A percentile compares a stretch with the other conserved stretches of the same genome.
Evolutionary conservation across 2,797 vertebrate species (phyloP).

Genomic region (Myotis vivesi): DNA sequence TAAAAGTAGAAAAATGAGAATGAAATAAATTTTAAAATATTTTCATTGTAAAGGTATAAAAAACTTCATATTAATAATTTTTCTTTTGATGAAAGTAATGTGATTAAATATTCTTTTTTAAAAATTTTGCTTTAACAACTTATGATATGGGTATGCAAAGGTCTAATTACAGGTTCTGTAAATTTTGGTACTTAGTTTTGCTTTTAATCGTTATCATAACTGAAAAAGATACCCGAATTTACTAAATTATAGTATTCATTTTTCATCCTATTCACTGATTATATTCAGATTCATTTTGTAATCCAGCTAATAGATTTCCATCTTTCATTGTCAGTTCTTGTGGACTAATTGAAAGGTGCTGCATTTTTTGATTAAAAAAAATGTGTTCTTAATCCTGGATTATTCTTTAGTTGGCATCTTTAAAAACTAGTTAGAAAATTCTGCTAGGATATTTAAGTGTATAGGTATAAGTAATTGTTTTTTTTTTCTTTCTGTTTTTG

Average conservation of each 20-base stretch:
- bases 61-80: constrained; percentile 44
- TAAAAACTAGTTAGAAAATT: constrained; percentile 47
- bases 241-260: neutral
- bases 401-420: constrained; percentile 1
- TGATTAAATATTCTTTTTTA: neutral
- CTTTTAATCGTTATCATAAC: constrained; percentile 24
- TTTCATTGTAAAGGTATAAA: constrained; percentile 40
- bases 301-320: neutral
- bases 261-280: neutral
- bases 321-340: constrained; percentile 5
- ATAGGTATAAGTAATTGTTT: neutral
- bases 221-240: neutral
- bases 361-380: neutral
- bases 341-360: neutral
- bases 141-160: neutral
- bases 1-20: constrained; percentile 39
- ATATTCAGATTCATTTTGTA: constrained; percentile 24
- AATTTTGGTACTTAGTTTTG: constrained; percentile 22
- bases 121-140: constrained; percentile 21
- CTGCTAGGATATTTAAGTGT: neutral
- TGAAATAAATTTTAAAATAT: constrained; percentile 44
- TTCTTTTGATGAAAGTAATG: constrained; percentile 8
- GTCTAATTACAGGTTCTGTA: neutral
- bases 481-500: neutral
- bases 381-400: neutral